Evolutionary conservation across 2,113 vertebrate genomes (phyloP).

Genomic region (Menidia beryllina): DNA sequence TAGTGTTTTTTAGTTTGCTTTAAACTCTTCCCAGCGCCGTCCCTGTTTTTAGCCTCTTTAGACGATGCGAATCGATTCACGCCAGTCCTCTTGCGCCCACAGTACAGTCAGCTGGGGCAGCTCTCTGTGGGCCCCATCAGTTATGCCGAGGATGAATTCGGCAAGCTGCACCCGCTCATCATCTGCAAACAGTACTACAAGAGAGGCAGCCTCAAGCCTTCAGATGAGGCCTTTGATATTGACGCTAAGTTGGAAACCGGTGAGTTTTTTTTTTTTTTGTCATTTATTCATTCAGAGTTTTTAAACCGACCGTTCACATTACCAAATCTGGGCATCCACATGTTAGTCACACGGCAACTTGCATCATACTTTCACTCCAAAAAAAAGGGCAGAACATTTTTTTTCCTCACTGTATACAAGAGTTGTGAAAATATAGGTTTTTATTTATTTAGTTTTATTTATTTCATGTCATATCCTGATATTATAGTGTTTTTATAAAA

Average conservation of each 20-base stretch:
- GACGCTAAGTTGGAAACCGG: constrained; percentile 88
- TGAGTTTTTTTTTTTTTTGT: constrained; percentile 50
- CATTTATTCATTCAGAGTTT: background rate
- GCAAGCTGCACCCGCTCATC: constrained; percentile 80
- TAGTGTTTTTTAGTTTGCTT: too few relatives aligned
- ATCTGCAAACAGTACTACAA: constrained; percentile 91
- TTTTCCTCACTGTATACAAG: too few relatives aligned
- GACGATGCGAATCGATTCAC: background rate
- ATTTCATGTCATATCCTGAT: too few relatives aligned
- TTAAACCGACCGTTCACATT: too few relatives aligned
- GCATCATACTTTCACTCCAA: too few relatives aligned
- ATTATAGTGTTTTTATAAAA: too few relatives aligned
- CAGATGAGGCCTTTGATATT: constrained; percentile 83
- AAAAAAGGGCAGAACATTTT: too few relatives aligned
- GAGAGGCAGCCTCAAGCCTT: constrained; percentile 78
- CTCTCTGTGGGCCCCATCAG: constrained; percentile 88
- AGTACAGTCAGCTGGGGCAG: constrained; percentile 87
- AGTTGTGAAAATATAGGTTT: too few relatives aligned
- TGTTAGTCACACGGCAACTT: too few relatives aligned
- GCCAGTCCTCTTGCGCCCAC: constrained; percentile 52
- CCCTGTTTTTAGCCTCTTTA: background rate
- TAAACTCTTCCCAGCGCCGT: too few relatives aligned
- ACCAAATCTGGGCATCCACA: too few relatives aligned
- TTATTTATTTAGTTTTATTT: too few relatives aligned
- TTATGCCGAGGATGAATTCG: constrained; percentile 82